Base-by-base conservation (phyloP, 2,888 invertebrate species). In the Brachypterus glaber region DNA sequence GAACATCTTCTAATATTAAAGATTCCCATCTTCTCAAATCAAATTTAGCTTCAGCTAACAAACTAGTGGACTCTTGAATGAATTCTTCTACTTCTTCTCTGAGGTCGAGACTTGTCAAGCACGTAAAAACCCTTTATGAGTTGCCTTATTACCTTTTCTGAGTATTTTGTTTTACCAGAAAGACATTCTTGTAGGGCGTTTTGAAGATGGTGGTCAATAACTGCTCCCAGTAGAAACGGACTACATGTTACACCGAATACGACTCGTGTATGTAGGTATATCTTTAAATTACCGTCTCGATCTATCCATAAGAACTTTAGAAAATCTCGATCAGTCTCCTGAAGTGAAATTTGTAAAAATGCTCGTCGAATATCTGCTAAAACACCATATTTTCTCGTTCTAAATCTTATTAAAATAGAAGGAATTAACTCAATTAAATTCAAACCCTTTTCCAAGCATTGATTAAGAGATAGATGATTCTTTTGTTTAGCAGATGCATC, bases 301-400 rank as follows among this genome's bases (percentile, higher is more conserved):
- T 40, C 32, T 7, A 39, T 45, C 52, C 53, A 52, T 4, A 59
- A 40, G 40, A 58, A 58, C 30, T 47, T 21, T 1, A 57, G 33
- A 39, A 41, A 54, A 32, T 55, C 43, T 32, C 58, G 33, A 31
- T 60, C 54, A 4, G 40, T 25, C 37, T 41, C 21, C 4, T 40
- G 16, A 1, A 55, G 15, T 21, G 39, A 40, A 11, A 59, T 54
- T 44, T 54, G 55, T n/a, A 54, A 39, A 40, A 60, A 59, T 1
- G 55, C 58, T 33, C 53, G 53, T 12, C 43, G 21, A 3, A 60
- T 57, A 39, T 57, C 54, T 4, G 53, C 33, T 3, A 46, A 37
- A 2, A 51, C 45, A 4, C 50, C 55, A 32, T 50, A 39, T 30
- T 35, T 42, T 15, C 35, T 21, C 7, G 37, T 17, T 9, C 48